phyloP scores from a whole-genome alignment of 2,888 invertebrate genomes.

The Pandemis heparana region DNA sequence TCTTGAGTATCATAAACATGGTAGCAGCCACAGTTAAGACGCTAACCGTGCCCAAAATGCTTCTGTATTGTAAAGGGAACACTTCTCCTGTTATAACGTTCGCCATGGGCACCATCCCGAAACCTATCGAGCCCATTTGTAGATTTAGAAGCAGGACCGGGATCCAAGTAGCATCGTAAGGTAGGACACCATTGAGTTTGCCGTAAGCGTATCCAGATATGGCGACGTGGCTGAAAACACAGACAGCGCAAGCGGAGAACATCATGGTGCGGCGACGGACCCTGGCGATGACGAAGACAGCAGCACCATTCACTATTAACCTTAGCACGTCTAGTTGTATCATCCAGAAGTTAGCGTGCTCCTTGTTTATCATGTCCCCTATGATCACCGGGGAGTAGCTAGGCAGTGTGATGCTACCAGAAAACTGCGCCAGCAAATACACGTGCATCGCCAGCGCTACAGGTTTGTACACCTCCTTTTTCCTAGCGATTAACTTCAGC shows the following conservation, averaged over 20 bases:
- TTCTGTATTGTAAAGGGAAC: conserved; percentile 80
- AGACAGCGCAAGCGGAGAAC: conserved; percentile 79
- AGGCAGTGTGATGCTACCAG: conserved; percentile 85
- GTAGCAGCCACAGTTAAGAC: conserved; percentile 80
- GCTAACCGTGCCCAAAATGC: conserved; percentile 82
- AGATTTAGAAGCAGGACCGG: conserved; percentile 66
- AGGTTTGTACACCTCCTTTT: conserved; percentile 72
- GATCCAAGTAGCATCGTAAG: conserved; percentile 47
- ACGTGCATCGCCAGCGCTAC: conserved; percentile 77
- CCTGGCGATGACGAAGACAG: conserved; percentile 78
- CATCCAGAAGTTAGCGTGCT: conserved; percentile 82
- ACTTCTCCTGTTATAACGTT: conserved; percentile 87
- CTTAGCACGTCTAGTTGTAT: conserved; percentile 83
- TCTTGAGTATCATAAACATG: conserved; percentile 84
- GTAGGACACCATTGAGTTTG: conserved; percentile 39
- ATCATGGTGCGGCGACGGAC: conserved; percentile 81
- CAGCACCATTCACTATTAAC: conserved; percentile 76
- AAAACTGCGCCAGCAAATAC: conserved; percentile 84
- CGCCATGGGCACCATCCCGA: conserved; percentile 83
- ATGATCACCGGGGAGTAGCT: conserved; percentile 85
- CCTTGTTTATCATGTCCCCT: conserved; percentile 71
- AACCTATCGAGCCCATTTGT: conserved; percentile 74
- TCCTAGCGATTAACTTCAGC: conserved; percentile 43
- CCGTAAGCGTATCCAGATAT: conserved; percentile 62
- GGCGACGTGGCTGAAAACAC: conserved; percentile 72